Evolutionary conservation across 2,888 invertebrate species (phyloP).

Genomic region (Acleris emargana): DNA sequence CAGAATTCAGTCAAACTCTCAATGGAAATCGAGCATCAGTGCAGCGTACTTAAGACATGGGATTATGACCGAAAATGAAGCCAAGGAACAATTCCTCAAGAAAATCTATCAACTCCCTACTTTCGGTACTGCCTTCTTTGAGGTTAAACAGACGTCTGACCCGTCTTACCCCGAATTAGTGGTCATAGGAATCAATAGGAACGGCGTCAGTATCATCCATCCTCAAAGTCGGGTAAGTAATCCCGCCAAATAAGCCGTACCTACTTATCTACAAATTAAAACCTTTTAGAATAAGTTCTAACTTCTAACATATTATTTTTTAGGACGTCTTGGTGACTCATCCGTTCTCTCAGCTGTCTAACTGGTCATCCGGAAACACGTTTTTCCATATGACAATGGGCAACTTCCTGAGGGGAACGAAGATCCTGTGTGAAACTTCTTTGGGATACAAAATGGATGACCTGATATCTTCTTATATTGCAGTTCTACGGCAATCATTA

Average conservation of each 20-base stretch:
- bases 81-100: constrained; percentile 92
- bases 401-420: constrained; percentile 95
- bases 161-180: constrained; percentile 93
- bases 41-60: constrained; percentile 85
- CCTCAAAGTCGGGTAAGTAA: constrained; percentile 90
- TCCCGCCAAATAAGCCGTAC: background rate
- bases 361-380: constrained; percentile 98
- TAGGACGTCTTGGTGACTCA: constrained; percentile 93
- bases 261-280: background rate
- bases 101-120: constrained; percentile 91
- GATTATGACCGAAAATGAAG: constrained; percentile 86
- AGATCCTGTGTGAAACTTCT: constrained; percentile 94
- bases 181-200: constrained; percentile 94
- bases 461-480: constrained; percentile 94
- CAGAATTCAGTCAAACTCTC: constrained; percentile 87
- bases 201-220: constrained; percentile 95
- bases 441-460: constrained; percentile 99
- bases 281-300: background rate
- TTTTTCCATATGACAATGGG: constrained; percentile 98
- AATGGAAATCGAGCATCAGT: constrained; percentile 92
- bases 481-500: constrained; percentile 75
- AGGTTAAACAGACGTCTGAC: constrained; percentile 96
- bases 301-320: background rate
- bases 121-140: constrained; percentile 98
- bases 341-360: constrained; percentile 94